phyloP scores from a whole-genome alignment of 2,113 vertebrate species.

The Pollimyrus isidori region DNA sequence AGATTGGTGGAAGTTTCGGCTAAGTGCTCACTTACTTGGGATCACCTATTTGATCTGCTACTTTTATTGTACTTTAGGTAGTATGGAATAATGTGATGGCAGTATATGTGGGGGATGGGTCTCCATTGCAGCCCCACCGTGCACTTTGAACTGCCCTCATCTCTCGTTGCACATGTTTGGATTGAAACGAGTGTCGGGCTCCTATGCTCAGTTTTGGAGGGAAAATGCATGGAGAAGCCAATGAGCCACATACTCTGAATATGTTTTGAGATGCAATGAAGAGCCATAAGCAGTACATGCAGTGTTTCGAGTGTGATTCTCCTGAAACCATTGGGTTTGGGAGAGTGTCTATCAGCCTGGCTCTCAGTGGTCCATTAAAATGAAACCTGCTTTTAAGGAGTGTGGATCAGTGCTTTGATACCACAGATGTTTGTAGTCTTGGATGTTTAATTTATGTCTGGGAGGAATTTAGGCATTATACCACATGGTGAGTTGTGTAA shows the following conservation, averaged over 20 bases:
- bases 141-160: not conserved
- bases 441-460: not conserved
- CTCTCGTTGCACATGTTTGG: not conserved
- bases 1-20: not conserved
- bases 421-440: not conserved
- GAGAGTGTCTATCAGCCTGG: not conserved
- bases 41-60: not conserved
- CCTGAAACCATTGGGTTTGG: not conserved
- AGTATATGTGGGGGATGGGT: not conserved
- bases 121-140: not conserved
- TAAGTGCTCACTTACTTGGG: not conserved
- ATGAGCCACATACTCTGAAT: not conserved
- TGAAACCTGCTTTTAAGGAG: not conserved
- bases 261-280: not conserved
- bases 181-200: not conserved
- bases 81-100: not conserved
- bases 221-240: not conserved
- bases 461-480: not conserved
- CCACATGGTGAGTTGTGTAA: not conserved
- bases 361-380: not conserved
- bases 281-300: not conserved
- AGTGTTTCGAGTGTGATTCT: not conserved
- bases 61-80: not conserved
- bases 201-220: not conserved
- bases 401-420: conserved; percentile 5